Evolutionary conservation across 2,888 invertebrate genomes (phyloP), one percentile per base, ranked within the genome.

Genomic region (Pharmacophagus antenor): DNA sequence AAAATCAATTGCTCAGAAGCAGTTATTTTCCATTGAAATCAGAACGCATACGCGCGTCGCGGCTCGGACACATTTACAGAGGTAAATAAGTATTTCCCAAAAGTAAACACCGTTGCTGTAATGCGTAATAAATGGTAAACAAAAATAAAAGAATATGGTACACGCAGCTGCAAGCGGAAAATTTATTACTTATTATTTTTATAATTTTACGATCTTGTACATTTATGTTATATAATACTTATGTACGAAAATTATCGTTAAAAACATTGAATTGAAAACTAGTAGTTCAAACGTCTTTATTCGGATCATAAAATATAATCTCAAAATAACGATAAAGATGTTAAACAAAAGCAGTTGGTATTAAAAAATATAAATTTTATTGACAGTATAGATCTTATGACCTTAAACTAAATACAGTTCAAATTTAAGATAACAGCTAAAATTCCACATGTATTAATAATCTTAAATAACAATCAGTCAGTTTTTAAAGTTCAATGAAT

Each of bases 401-500:
- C 23, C 4, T 25, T 5, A 25, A 25, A 25, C 23, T 25, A 25
- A 5, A 5, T 25, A 25, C 10, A 31, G 31, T 31, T 31, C 15
- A 31, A 31, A 31, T 15, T 31, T 10, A 31, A 10, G 8, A 31
- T 8, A 31, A 31, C 31, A 2, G 12, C 15, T 31, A 10, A 12
- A 10, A 10, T 31, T 31, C 10, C 31, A 3, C 31, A 31, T 31
- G 0, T 2, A 58, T 48, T 46, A 44, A 50, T 48, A 53, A 51
- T 54, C 46, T 64, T 66, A 65, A 71, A 31, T 12, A 20, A 10
- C 10, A 52, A 37, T 12, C n/a, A 17, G 25, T 41, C 48, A 50
- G 52, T 41, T 41, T 37, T 60, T 53, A 73, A 69, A 67, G 64
- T 72, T 72, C 73, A 73, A 76, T 73, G 68, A 74, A 62, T 68